Conservation (phyloP, 2,797 vertebrate genomes). For the Sebastes kiyomatsui region DNA sequence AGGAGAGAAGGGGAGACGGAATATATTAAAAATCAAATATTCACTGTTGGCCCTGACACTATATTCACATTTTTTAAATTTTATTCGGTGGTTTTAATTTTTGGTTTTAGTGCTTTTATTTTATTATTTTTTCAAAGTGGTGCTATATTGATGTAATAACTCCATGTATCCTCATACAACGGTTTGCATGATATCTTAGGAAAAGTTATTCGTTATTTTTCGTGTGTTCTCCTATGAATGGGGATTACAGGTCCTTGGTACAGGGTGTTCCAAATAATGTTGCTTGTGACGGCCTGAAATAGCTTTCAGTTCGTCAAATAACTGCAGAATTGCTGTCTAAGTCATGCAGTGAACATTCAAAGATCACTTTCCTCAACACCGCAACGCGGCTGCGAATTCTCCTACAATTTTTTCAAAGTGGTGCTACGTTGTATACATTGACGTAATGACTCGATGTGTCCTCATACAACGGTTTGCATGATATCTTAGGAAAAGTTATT, state of each 20-base stretch:
- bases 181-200: no score
- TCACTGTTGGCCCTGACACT: not conserved
- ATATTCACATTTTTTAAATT: not conserved
- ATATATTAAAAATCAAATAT: constrained; percentile 15
- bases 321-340: constrained; percentile 69
- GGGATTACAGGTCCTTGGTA: constrained; percentile 75
- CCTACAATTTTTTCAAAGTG: not conserved
- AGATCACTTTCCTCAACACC: constrained; percentile 72
- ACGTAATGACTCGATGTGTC: not conserved
- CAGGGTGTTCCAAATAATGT: constrained; percentile 71
- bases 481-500: no score
- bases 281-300: constrained; percentile 67
- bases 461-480: no score
- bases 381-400: constrained; percentile 44
- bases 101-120: not conserved
- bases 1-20: constrained; percentile 26
- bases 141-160: not conserved
- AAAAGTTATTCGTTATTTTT: no score
- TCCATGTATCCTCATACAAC: no score
- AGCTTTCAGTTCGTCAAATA: constrained; percentile 75
- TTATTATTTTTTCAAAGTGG: not conserved
- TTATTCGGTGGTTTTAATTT: not conserved
- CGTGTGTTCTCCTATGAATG: no score
- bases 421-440: not conserved
- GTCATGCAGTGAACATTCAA: constrained; percentile 66